These are phyloP conservation scores for Eremophila alpestris DNA, from an alignment of 2,797 vertebrate species.

Conservation along the genomic window DNA sequence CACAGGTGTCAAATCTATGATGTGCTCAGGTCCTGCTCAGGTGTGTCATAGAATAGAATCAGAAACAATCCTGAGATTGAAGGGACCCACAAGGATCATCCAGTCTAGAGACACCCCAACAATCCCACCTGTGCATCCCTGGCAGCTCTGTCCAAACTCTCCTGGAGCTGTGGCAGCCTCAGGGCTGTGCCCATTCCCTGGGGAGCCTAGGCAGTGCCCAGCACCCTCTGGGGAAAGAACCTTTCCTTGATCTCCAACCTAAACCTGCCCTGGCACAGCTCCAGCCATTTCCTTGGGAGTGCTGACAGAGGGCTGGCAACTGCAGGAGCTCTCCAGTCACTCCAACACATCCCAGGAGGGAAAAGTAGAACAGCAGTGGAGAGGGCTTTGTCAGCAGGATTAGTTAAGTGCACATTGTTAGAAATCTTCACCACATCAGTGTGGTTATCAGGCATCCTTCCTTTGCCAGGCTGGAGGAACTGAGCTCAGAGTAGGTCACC, in stretches of 20 bases:
- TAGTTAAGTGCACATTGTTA: neutral
- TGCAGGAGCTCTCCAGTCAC: neutral
- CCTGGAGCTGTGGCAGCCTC: neutral
- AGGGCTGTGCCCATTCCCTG: neutral
- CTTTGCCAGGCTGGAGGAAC: neutral
- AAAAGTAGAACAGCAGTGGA: neutral
- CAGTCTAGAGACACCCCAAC: neutral
- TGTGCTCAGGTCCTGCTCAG: neutral
- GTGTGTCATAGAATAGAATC: neutral
- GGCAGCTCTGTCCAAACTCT: accelerated
- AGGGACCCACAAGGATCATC: neutral
- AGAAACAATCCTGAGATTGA: neutral
- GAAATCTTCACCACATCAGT: neutral
- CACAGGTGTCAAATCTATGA: neutral
- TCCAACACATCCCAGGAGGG: neutral
- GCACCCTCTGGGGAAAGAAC: neutral
- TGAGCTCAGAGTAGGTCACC: neutral
- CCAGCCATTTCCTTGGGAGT: neutral
- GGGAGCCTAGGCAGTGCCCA: neutral
- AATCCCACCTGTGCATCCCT: neutral
- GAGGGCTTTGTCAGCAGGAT: neutral
- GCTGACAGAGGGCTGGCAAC: neutral
- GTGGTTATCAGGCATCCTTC: neutral
- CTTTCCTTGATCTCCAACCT: accelerated
- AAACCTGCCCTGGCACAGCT: accelerated